phyloP scores from a whole-genome alignment of 2,888 invertebrate species.

The Caenorhabditis sp. region DNA sequence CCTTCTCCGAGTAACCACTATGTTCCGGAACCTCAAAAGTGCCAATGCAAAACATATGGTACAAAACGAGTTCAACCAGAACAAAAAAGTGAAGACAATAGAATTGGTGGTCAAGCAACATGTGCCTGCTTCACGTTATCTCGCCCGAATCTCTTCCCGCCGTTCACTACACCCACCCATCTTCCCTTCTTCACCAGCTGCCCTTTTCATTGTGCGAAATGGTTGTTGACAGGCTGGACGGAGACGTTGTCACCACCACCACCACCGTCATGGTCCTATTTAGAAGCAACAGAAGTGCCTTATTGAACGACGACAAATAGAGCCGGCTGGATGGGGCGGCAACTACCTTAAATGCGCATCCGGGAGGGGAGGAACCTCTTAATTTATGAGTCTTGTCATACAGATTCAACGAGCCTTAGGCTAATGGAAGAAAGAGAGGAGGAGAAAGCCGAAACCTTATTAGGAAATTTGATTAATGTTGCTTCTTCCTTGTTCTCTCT shows the following conservation, averaged over 20 bases:
- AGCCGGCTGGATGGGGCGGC: slow-evolving; percentile 49
- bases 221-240: slow-evolving; percentile 47
- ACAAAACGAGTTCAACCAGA: neutral
- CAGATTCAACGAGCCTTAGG: slow-evolving; percentile 16
- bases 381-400: slow-evolving; percentile 31
- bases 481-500: neutral
- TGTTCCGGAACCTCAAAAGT: no score
- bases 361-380: slow-evolving; percentile 43
- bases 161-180: slow-evolving; percentile 4
- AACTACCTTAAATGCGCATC: slow-evolving; percentile 49
- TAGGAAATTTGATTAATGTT: slow-evolving; percentile 44
- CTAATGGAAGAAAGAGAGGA: neutral
- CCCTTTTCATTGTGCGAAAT: slow-evolving; percentile 59
- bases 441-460: slow-evolving; percentile 33
- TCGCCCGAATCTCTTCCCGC: slow-evolving; percentile 26
- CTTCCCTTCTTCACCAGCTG: slow-evolving; percentile 37
- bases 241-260: slow-evolving; percentile 27
- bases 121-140: slow-evolving; percentile 52
- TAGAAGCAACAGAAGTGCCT: slow-evolving; percentile 44
- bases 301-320: slow-evolving; percentile 51
- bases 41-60: neutral
- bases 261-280: slow-evolving; percentile 15
- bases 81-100: neutral
- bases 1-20: no score
- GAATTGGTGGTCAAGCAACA: slow-evolving; percentile 41